Conservation (phyloP, 2,888 invertebrate genomes). For the Latheticus oryzae region DNA sequence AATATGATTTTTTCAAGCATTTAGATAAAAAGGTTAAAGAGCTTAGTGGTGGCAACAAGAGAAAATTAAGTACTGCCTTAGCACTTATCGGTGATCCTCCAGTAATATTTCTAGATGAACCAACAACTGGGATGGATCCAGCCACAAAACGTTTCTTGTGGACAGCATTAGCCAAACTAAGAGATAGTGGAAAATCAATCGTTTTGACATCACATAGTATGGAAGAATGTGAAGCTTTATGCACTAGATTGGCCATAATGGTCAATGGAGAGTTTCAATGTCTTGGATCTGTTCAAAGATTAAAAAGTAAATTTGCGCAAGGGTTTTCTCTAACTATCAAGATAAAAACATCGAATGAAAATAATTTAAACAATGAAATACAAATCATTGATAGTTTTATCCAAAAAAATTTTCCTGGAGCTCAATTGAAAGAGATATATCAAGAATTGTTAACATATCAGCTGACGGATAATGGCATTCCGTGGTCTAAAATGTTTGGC, state of each 20-base stretch:
- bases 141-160: slow-evolving; percentile 81
- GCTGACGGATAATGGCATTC: slow-evolving; percentile 68
- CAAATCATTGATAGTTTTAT: slow-evolving; percentile 43
- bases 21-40: slow-evolving; percentile 59
- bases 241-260: slow-evolving; percentile 81
- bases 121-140: slow-evolving; percentile 75
- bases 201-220: slow-evolving; percentile 85
- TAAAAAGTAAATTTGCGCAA: slow-evolving; percentile 79
- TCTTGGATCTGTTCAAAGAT: slow-evolving; percentile 79
- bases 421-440: slow-evolving; percentile 71
- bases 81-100: slow-evolving; percentile 67
- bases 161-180: slow-evolving; percentile 74
- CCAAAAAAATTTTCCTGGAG: slow-evolving; percentile 41
- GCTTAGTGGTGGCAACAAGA: slow-evolving; percentile 66
- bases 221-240: slow-evolving; percentile 85
- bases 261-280: slow-evolving; percentile 81
- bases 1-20: slow-evolving; percentile 58
- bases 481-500: slow-evolving; percentile 79
- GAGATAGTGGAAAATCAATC: slow-evolving; percentile 76
- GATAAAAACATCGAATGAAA: slow-evolving; percentile 54
- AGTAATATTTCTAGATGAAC: slow-evolving; percentile 65
- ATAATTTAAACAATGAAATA: slow-evolving; percentile 29
- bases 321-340: slow-evolving; percentile 57
- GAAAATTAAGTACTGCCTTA: slow-evolving; percentile 67
- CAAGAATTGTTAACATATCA: slow-evolving; percentile 77